Base-by-base conservation (phyloP, 2,113 vertebrate species). In the Romanogobio albipinnatus region DNA sequence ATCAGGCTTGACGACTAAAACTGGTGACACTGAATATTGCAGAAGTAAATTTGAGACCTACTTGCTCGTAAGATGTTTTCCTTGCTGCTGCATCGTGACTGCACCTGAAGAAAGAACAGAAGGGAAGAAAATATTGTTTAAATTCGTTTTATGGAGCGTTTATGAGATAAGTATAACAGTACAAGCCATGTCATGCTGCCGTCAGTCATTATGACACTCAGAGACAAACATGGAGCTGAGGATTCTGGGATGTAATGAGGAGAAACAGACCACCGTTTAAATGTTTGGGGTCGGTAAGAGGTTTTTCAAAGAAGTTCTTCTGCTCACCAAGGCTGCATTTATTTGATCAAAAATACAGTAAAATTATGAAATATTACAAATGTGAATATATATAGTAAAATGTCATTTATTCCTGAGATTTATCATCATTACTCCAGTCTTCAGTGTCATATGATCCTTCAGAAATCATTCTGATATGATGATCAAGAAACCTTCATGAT, bases 51-150 rank as follows among this genome's bases (percentile, higher is more conserved):
- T 56, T 56, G 24, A 47, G 47, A 97, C 98, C 97, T 93, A 99
- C 98, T 99, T 94, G 98, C 97, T 97, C 98, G 97, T 92, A 99
- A 96, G 94, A 99, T 99, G 89, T 99, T 99, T 93, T 99, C 98
- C 94, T 99, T 99, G 95, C 98, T 99, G 95, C 97, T 98, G 96
- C 97, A 99, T 95, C 98, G 96, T 88, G 98, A 99, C 94, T 99
- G 98, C 93, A 99, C 98, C 98, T 99, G 93, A 80, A 94, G 92
- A 96, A 92, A 94, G 95, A 86, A 86, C 82, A 90, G 15, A 49
- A 81, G 79, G 45, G 77, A n/a, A 22, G 45, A 56, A 56, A 83
- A 1, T 39, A 5, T 39, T 39, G 36, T 47, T 80, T 22, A 0
- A 80, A 1, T 49, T 5, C 17, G 22, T 36, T 17, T 64, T 15